Percentiles rank a stretch among this genome's conserved stretches.
Evolutionary conservation across 2,113 vertebrate species (phyloP).

Genomic region (Octodon degus): DNA sequence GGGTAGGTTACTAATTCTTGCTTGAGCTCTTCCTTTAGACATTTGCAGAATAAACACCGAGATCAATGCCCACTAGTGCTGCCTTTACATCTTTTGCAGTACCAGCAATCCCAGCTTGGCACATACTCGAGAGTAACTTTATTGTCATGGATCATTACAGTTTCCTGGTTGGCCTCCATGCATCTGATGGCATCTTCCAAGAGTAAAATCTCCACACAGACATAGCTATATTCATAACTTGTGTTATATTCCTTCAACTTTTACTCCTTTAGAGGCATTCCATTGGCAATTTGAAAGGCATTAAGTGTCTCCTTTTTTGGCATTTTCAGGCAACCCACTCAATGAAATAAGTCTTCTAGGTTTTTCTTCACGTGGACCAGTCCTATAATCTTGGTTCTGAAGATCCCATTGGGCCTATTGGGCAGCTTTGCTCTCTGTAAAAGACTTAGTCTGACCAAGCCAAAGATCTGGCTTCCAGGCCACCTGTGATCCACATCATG

Average conservation of each 20-base stretch:
- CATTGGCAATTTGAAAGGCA: background rate
- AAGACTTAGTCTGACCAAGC: background rate
- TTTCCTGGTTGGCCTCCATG: slow-evolving; percentile 86
- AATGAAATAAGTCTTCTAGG: background rate
- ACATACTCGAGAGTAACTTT: slow-evolving; percentile 93
- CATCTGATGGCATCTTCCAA: background rate
- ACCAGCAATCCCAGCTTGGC: slow-evolving; percentile 86
- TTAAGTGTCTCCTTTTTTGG: background rate
- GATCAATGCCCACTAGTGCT: background rate
- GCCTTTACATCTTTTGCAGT: slow-evolving; percentile 85
- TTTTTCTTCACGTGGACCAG: background rate
- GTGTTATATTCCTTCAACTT: background rate
- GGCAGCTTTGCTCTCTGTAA: background rate
- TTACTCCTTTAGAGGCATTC: background rate
- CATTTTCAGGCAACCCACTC: background rate
- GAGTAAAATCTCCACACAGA: background rate
- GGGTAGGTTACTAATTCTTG: background rate
- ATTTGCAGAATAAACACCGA: background rate
- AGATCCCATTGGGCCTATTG: background rate
- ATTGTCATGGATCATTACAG: slow-evolving; percentile 91
- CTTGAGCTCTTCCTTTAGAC: background rate
- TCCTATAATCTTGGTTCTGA: background rate
- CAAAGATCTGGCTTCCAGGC: background rate
- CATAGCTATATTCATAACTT: background rate
- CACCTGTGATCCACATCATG: too few species aligned